Evolutionary conservation across 2,113 vertebrate genomes (phyloP), one percentile per base, ranked within the genome.

Genomic region (Pluvialis apricaria): DNA sequence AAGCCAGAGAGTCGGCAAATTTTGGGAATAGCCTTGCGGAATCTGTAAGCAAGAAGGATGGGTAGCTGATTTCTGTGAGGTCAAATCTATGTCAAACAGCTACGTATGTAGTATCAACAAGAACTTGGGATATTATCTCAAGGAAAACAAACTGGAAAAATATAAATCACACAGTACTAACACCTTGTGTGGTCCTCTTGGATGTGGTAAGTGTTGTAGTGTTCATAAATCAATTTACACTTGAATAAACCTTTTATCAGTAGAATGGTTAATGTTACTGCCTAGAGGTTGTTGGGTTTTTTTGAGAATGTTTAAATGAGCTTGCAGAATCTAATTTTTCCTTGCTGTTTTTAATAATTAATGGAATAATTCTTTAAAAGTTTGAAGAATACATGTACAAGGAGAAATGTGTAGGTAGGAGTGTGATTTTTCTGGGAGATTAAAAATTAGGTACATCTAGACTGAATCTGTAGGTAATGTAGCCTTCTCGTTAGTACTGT

Each of bases 111-210:
- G 93, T 90, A 95, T 96, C 90, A 90, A 97, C 89, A 90, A 88
- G 94, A 96, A 97, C 97, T 97, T 70, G 77, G 62, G 93, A 90
- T 95, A 96, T 94, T 95, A 97, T 92, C 97, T 96, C 95, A 96
- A 96, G 96, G 97, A 97, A 97, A 91, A 92, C 97, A 97, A 98
- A 97, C 97, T 98, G 97, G 96, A 97, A 97, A 62, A 97, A 95
- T 86, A 89, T 86, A 96, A 97, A 95, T 96, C 82, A 55, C 83
- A 58, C 72, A 91, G 92, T 92, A 36, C 79, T 92, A 90, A 94
- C 95, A 96, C 94, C 97, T 75, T 96, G 96, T 95, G 96, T 95
- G 85, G 97, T 97, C 88, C 89, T 94, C 24, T 97, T 96, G 97
- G 96, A 97, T 97, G 97, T 93, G 97, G 97, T 98, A 97, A 98